phyloP scores from a whole-genome alignment of 2,113 vertebrate species.

The Muntiacus reevesi region DNA sequence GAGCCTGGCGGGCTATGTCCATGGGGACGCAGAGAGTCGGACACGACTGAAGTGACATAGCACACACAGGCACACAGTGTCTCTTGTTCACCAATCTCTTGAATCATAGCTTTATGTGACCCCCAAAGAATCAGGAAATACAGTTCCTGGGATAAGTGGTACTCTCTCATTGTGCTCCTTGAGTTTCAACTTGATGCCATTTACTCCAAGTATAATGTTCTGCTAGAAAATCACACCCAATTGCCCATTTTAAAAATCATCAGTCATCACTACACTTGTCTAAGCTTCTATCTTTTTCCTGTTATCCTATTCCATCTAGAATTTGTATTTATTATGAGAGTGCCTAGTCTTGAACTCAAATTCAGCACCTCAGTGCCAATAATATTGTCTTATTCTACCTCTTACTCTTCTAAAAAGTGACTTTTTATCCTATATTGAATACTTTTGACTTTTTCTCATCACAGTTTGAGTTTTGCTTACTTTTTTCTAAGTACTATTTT shows the following conservation, averaged over 20 bases:
- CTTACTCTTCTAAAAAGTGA: not conserved
- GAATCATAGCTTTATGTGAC: not conserved
- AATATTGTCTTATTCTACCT: not conserved
- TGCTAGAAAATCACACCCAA: not conserved
- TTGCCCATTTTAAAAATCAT: not conserved
- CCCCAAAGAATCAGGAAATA: not conserved
- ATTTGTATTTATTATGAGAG: not conserved
- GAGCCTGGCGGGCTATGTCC: not conserved
- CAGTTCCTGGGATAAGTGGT: not conserved
- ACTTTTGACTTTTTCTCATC: not conserved
- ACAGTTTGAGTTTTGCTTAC: not conserved
- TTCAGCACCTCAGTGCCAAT: not conserved
- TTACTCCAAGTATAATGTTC: not conserved
- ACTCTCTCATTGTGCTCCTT: not conserved
- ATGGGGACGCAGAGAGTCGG: not conserved
- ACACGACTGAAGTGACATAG: not conserved
- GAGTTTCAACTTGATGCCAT: not conserved
- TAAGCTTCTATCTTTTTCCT: not conserved
- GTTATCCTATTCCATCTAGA: not conserved
- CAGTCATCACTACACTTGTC: not conserved
- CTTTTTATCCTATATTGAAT: not conserved
- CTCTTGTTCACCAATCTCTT: not conserved
- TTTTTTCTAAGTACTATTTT: not conserved
- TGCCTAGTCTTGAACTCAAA: not conserved
- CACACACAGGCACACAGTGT: not conserved